phyloP scores from a whole-genome alignment of 2,888 invertebrate species.

The Syritta pipiens region DNA sequence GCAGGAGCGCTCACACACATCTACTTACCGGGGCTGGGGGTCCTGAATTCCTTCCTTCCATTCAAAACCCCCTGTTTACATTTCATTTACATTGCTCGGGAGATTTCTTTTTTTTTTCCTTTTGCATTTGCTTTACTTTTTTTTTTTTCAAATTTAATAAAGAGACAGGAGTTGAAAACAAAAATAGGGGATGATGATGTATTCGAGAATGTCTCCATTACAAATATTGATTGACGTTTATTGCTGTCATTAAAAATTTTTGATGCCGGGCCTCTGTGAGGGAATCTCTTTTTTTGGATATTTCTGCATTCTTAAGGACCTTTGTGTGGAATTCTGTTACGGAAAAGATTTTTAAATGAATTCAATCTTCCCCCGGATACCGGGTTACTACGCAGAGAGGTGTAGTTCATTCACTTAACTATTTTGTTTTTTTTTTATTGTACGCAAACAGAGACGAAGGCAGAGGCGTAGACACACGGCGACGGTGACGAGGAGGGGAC shows the following conservation, averaged over 20 bases:
- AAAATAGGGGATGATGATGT: constrained; percentile 57
- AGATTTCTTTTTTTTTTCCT: background rate
- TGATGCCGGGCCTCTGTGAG: too few species aligned
- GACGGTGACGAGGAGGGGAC: too few species aligned
- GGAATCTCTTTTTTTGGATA: constrained; percentile 45
- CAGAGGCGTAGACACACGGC: too few species aligned
- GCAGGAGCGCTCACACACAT: constrained; percentile 25
- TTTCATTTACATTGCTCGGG: constrained; percentile 62
- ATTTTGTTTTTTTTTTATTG: constrained; percentile 63
- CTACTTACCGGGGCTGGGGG: constrained; percentile 11
- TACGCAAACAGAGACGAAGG: constrained; percentile 65
- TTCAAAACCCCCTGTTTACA: constrained; percentile 61
- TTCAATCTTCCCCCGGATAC: too few species aligned
- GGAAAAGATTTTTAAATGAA: background rate
- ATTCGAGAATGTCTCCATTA: constrained; percentile 63
- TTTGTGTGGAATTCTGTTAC: constrained; percentile 31
- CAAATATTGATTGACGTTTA: constrained; percentile 69
- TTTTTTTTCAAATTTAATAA: constrained; percentile 37
- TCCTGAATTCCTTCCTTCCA: constrained; percentile 32
- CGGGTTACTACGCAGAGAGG: constrained; percentile 8
- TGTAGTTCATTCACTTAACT: constrained; percentile 65
- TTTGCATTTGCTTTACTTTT: too few species aligned
- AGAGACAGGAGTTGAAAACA: background rate
- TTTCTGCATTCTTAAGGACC: constrained; percentile 48
- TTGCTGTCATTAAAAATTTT: constrained; percentile 68